phyloP scores from a whole-genome alignment of 2,113 vertebrate species.

The Tachysurus fulvidraco region DNA sequence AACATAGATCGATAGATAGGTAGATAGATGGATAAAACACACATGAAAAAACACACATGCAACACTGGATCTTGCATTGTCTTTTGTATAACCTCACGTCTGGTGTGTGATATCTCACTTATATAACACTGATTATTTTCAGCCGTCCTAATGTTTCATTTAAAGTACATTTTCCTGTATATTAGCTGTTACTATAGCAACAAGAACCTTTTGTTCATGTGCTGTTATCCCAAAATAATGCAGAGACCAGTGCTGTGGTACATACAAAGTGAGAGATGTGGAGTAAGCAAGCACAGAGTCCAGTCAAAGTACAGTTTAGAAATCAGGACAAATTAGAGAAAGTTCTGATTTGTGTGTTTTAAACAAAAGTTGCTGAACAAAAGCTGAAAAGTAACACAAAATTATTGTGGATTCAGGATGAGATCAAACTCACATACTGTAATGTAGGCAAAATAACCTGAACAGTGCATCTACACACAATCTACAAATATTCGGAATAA shows the following conservation, averaged over 20 bases:
- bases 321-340: background rate
- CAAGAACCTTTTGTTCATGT: background rate
- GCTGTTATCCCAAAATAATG: no score
- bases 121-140: background rate
- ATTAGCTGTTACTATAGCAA: background rate
- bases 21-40: no score
- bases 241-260: background rate
- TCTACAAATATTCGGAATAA: background rate
- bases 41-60: background rate
- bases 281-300: background rate
- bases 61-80: background rate
- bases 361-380: background rate
- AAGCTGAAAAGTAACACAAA: background rate
- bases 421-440: background rate
- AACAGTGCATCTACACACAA: background rate
- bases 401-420: background rate
- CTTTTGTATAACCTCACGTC: background rate
- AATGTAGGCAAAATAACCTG: background rate
- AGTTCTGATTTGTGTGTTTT: background rate
- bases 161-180: background rate
- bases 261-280: background rate
- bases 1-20: no score
- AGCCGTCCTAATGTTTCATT: background rate
- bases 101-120: background rate
- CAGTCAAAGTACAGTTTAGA: background rate